Percentiles rank a stretch among this genome's conserved stretches.
Evolutionary conservation across 2,888 invertebrate genomes (phyloP).

Genomic region (Drosophila neotestacea): DNA sequence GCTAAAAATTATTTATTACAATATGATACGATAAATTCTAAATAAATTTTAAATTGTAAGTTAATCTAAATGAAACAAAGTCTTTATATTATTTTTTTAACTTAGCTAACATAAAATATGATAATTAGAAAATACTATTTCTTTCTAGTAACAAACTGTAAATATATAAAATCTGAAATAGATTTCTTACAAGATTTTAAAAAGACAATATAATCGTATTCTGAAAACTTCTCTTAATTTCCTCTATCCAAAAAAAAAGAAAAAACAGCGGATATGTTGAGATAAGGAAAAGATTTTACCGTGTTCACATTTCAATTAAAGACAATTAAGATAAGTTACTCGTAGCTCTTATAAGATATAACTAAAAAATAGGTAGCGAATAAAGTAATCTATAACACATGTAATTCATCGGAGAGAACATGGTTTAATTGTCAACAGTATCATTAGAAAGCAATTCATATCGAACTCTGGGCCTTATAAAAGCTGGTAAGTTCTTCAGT

Average conservation of each 20-base stretch:
- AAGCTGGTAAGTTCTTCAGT: neutral
- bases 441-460: constrained; percentile 4
- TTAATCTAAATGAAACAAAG: no score
- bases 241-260: neutral
- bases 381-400: neutral
- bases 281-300: constrained; percentile 1
- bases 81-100: no score
- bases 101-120: neutral
- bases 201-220: no score
- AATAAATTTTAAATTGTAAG: neutral
- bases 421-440: neutral
- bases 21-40: neutral
- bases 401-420: constrained; percentile 6
- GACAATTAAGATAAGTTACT: constrained; percentile 9
- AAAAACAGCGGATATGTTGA: neutral
- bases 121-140: no score
- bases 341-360: neutral
- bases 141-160: no score
- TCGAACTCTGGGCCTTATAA: constrained; percentile 20
- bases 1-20: neutral
- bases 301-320: constrained; percentile 6
- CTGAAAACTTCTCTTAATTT: neutral
- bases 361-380: neutral
- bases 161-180: no score
- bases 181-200: no score